Evolutionary conservation across 2,113 vertebrate genomes (phyloP), one percentile per base, ranked within the genome.

Genomic region (Calidris pygmaea): DNA sequence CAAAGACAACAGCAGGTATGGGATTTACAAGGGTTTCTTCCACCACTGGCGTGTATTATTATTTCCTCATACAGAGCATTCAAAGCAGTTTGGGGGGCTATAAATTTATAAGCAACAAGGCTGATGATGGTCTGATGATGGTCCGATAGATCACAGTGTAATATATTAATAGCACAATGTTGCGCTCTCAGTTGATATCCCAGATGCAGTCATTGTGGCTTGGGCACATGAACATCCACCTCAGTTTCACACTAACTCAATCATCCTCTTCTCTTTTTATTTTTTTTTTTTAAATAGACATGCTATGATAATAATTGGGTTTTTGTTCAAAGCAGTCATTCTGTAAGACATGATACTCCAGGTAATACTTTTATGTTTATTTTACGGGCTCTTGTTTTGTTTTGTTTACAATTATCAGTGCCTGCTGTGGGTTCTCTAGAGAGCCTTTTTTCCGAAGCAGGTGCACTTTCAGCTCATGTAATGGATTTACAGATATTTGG

Each of bases 401-500:
- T 94, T 96, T 96, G 96, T 97, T 96, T 96, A 95, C 91, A 91
- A 87, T 93, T 95, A 94, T 95, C 90, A 67, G 52, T 77, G 86
- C 59, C 90, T 94, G 87, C 86, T 77, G 50, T 1, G 3, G 47
- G 58, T 79, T 96, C 90, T 95, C 86, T 55, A 78, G 95, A 95
- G 95, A 91, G 90, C 35, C 29, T 87, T 96, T 89, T 91, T 91
- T 83, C 91, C 0, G 7, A 95, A 96, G 93, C 94, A 96, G 93
- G 88, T 97, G 96, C 78, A 94, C 90, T 96, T 96, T 94, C 80
- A 95, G 86, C 77, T 72, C 84, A 37, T 84, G 86, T 96, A 97
- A 95, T 96, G 93, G 95, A 96, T 97, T 96, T 96, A 93, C 88
- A 97, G 96, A 95, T 97, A 97, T 96, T 96, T 96, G 85, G 90